Base-by-base conservation (phyloP, 1,140 invertebrate species). In the Ceratoteleas bidentatus region DNA sequence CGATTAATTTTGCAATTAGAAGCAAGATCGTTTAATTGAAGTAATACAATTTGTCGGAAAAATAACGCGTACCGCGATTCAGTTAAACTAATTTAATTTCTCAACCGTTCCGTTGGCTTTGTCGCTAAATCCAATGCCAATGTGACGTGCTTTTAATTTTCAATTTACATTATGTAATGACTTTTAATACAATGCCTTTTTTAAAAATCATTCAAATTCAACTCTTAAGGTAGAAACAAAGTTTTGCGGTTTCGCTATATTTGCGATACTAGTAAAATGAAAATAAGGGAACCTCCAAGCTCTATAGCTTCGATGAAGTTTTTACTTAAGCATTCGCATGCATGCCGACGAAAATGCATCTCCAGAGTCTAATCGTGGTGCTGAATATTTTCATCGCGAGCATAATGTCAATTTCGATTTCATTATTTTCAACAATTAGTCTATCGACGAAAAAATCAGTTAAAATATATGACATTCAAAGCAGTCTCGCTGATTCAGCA, bases 161-260 rank as follows among this genome's bases (percentile, higher is more conserved):
- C 50, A 72, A 74, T 80, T 80, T 73, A 16, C 57, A 53, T 80
- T 68, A 69, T 53, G 77, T 69, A 69, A 80, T 74, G 64, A 73
- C 57, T 62, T 80, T 66, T 36, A 61, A 66, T 80, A 50, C 15
- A 16, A 58, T 58, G 36, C 36, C 53, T 52, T 60, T 69, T 70
- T 60, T 70, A 72, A 11, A 24, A 61, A 68, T 68, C 34, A 61
- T 74, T 75, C 53, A 52, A 64, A 49, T 6, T 50, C 49, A 73
- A 52, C 15, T 11, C 24, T n/a, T n/a, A n/a, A n/a, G n/a, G n/a
- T n/a, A n/a, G n/a, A n/a, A 73, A 54, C 57, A 65, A 74, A 50
- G 14, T 61, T 66, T 65, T 66, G 56, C 66, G 54, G 54, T 56
- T 66, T 54, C 54, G n/a, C n/a, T 47, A 53, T 60, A 60, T 53